These are phyloP conservation scores for Salmo trutta DNA, from an alignment of 2,797 vertebrate genomes.

Conservation along the genomic window DNA sequence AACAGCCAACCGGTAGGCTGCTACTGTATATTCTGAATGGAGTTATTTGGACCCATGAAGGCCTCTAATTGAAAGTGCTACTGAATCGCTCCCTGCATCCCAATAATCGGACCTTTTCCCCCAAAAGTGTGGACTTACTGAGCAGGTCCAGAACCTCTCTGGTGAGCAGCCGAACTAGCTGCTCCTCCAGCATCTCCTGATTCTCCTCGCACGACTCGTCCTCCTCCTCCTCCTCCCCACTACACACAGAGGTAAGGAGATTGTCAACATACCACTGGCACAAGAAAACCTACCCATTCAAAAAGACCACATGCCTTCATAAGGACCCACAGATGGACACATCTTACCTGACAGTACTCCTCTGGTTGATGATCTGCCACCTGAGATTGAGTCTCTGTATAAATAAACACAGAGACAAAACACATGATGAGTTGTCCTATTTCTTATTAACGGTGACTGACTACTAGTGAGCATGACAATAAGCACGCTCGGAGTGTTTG, in stretches of 20 bases:
- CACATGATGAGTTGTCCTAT: background rate
- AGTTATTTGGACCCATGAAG: too few species aligned
- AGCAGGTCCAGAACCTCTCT: slow-evolving; percentile 94
- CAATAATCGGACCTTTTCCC: background rate
- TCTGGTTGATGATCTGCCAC: slow-evolving; percentile 93
- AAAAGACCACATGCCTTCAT: background rate
- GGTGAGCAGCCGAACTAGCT: slow-evolving; percentile 88
- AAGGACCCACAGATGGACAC: background rate
- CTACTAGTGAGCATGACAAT: too few species aligned
- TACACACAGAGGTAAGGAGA: slow-evolving; percentile 23
- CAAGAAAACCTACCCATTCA: background rate
- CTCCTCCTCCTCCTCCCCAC: slow-evolving; percentile 86
- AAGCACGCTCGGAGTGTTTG: too few species aligned
- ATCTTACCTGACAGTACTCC: slow-evolving; percentile 82
- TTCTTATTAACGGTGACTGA: too few species aligned
- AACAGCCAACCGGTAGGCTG: too few species aligned
- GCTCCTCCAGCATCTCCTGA: slow-evolving; percentile 95
- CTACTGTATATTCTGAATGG: too few species aligned
- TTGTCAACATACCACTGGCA: background rate
- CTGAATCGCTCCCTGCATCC: background rate
- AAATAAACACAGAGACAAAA: slow-evolving; percentile 10
- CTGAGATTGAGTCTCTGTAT: slow-evolving; percentile 87
- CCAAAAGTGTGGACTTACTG: slow-evolving; percentile 77
- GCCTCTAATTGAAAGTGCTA: background rate
- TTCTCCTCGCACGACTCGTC: slow-evolving; percentile 84